Conservation (phyloP, 2,113 vertebrate genomes). For the Labrus mixtus region DNA sequence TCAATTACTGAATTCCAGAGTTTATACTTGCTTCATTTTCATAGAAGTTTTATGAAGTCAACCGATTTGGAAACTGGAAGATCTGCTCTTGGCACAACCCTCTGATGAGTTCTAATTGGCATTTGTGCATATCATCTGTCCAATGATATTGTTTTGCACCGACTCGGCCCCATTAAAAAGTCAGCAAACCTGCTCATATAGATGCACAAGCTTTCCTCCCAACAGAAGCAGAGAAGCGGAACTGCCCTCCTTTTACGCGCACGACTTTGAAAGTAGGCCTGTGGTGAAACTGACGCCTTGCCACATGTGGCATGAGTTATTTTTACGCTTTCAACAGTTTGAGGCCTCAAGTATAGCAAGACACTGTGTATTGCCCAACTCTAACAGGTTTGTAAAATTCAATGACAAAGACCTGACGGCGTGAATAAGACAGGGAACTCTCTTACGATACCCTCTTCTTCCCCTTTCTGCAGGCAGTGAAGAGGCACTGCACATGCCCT, state of each 20-base stretch:
- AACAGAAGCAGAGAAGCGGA: conserved; percentile 52
- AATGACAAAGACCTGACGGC: conserved; percentile 5
- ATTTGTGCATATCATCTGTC: neutral
- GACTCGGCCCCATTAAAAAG: neutral
- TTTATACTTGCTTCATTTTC: neutral
- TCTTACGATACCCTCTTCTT: neutral
- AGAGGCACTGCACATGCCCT: conserved; percentile 8
- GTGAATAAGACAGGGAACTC: neutral
- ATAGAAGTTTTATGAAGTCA: neutral
- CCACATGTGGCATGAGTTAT: conserved; percentile 63
- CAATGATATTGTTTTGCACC: neutral
- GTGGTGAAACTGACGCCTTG: conserved; percentile 65
- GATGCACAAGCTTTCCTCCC: conserved; percentile 28
- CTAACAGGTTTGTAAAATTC: conserved; percentile 22
- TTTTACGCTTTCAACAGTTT: conserved; percentile 65
- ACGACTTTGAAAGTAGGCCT: conserved; percentile 48
- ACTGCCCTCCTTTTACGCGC: conserved; percentile 36
- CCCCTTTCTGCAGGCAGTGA: neutral
- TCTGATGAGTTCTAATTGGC: neutral
- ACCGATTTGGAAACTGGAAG: neutral
- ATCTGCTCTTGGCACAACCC: neutral
- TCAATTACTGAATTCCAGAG: too few relatives aligned
- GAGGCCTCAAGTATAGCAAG: conserved; percentile 27
- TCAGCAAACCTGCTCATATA: conserved; percentile 16
- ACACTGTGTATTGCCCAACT: conserved; percentile 14